Evolutionary conservation across 2,888 invertebrate species (phyloP), one percentile per base, ranked within the genome.

Genomic region (Rotaria magnacalcarata): DNA sequence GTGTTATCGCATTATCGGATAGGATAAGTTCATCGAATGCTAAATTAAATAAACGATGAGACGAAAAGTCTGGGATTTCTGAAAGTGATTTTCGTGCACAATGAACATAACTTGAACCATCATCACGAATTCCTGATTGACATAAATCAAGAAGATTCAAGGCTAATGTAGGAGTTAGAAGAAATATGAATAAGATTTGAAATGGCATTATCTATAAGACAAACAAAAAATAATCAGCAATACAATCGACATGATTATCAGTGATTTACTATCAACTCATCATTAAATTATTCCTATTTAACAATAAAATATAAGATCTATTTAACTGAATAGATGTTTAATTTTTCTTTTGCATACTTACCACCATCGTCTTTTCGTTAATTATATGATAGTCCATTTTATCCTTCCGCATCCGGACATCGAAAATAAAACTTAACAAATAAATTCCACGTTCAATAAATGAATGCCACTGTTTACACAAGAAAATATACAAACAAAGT

Each of bases 81-180:
- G 34, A 84, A 21, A 87, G 84, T 52, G 74, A 60, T 60, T 85
- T 85, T 47, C 85, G 85, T 58, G 85, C 85, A 74, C 87, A 87
- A 47, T 87, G 85, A 6, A 87, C 85, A 84, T 87, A 87, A 84
- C 85, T 86, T 75, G 86, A 85, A 34, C 85, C 75, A 41, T 86
- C 86, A 80, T 86, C 86, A n/a, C 86, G 85, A 21, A 86, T 86
- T n/a, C 86, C 86, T 11, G 85, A 84, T 60, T 86, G 86, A 47
- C 86, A 86, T 34, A 85, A 47, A 80, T 80, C 80, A 43, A 80
- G 80, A 24, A 80, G 24, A 47, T 80, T 80, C 4, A 47, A n/a
- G 47, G 80, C 24, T 11, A 47, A 80, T 67, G 34, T 5, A 4
- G 67, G 67, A 41, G 34, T 27, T 27, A 67, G 14, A 34, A 67